Base-by-base conservation (phyloP, 2,113 vertebrate species). In the Tragulus kanchil region DNA sequence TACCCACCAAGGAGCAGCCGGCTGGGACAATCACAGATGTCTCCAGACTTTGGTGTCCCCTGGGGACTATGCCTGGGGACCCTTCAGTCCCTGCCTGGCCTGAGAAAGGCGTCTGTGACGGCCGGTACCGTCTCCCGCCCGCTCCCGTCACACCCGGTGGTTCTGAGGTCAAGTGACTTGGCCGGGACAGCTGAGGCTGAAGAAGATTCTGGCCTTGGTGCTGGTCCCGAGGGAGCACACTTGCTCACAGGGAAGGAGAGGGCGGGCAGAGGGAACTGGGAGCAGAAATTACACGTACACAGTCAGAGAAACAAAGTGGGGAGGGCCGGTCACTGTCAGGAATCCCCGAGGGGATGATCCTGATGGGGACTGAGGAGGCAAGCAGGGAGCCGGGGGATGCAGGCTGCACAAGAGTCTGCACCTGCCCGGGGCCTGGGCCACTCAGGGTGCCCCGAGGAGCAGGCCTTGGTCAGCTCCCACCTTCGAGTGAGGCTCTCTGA, bases 251-350 rank as follows among this genome's bases (percentile, higher is more conserved):
- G 0, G 52, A 36, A 31, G 59, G 42, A 52, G 14, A 26, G 16
- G 21, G 54, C 5, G 8, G 42, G 8, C 11, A 9, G 65, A 73
- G 50, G 78, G 25, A 2, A 3, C 0, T 1, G 6, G 28, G 31
- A 12, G 31, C 0, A 0, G 36, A 25, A 11, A 23, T 31, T 21
- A 50, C 8, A 5, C 0, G 0, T 0, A 13, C 1, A 2, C 25
- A 64, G 48, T 17, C 45, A 28, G n/a, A 77, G n/a, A 42, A 56
- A n/a, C 45, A 3, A 9, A 61, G n/a, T 0, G 1, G 11, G 1
- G 4, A 12, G 8, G 12, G 11, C 2, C 0, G 0, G 6, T 1
- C 4, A 3, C 9, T 50, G 56, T 52, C 12, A 8, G 42, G 59
- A 42, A 15, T 14, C 42, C 61, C 17, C 19, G 69, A 45, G 26